Base-by-base conservation (phyloP, 2,113 vertebrate genomes). In the Cephalophus harveyi region DNA sequence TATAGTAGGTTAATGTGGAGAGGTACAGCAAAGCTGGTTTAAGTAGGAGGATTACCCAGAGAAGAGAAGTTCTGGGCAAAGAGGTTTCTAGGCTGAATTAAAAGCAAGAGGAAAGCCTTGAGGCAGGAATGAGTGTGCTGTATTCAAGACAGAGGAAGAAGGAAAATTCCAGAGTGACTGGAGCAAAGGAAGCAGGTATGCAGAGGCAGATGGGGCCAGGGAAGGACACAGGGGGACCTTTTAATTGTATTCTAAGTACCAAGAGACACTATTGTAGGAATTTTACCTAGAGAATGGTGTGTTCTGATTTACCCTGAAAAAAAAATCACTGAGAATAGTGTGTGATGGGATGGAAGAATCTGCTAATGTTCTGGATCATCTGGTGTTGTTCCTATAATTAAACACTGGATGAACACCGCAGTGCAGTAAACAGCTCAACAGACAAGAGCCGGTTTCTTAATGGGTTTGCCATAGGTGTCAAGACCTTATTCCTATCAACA, bases 241-340 rank as follows among this genome's bases (percentile, higher is more conserved):
- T 54, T n/a, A 12, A n/a, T 90, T 95, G 74, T 67, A 78, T 88
- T 85, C 5, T 33, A 23, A 82, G 71, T 57, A 8, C 43, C 67
- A 10, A 1, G 25, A 81, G 46, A 52, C 3, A 25, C 48, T 76
- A 5, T 87, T 74, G 36, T 60, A 89, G 85, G 59, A 92, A 27
- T 79, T 95, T 96, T 81, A 88, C n/a, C 52, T 43, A 40, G 62
- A 81, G 33, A 82, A 46, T 55, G 52, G 15, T 82, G n/a, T 52
- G 83, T 59, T 94, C 43, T 91, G 36, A 82, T 83, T 89, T 76
- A 36, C 54, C 46, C 60, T 97, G 91, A 83, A n/a, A 78, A 97
- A 97, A 85, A 86, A 17, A 46, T 76, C 28, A 7, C 64, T 17
- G 8, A 54, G 59, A 28, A 79, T 76, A 14, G 36, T 46, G 7